Percentiles rank a stretch among this genome's conserved stretches.
These are phyloP conservation scores for Callionymus lyra DNA, from an alignment of 2,113 vertebrate species.

Conservation along the genomic window DNA sequence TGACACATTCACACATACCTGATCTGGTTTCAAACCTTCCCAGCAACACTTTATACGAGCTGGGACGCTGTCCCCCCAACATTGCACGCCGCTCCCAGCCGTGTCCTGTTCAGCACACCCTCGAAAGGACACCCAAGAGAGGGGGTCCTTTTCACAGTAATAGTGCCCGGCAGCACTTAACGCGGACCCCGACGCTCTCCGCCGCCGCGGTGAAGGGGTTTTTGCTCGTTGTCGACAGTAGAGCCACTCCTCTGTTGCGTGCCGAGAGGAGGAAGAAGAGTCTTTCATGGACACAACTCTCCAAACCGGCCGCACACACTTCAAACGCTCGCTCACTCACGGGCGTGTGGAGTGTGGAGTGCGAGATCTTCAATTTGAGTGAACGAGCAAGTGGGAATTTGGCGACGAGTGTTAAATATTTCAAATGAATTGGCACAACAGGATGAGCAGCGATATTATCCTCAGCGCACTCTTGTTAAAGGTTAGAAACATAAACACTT, in stretches of 20 bases:
- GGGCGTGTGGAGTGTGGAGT: constrained; percentile 37
- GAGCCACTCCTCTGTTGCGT: constrained; percentile 38
- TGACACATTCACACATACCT: constrained; percentile 58
- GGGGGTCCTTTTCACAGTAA: constrained; percentile 64
- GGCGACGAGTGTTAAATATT: constrained; percentile 47
- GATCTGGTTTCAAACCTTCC: constrained; percentile 59
- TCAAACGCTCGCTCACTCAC: constrained; percentile 44
- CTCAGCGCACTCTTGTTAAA: background rate
- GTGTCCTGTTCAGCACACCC: constrained; percentile 55
- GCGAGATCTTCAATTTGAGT: constrained; percentile 44
- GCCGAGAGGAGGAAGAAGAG: constrained; percentile 49
- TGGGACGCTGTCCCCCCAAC: constrained; percentile 30
- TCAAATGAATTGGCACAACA: constrained; percentile 26
- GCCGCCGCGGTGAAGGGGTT: constrained; percentile 47
- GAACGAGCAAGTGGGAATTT: constrained; percentile 47
- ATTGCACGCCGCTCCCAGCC: constrained; percentile 39
- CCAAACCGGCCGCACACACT: constrained; percentile 44
- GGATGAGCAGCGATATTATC: constrained; percentile 5
- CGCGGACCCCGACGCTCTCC: constrained; percentile 49
- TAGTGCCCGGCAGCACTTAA: constrained; percentile 60
- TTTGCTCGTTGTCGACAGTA: constrained; percentile 55
- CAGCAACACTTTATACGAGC: constrained; percentile 54
- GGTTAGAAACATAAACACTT: too few species aligned
- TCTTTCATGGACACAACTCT: constrained; percentile 61
- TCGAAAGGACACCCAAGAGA: constrained; percentile 65